These are phyloP conservation scores for Biston stratarius DNA, from an alignment of 2,888 invertebrate genomes.

Conservation along the genomic window DNA sequence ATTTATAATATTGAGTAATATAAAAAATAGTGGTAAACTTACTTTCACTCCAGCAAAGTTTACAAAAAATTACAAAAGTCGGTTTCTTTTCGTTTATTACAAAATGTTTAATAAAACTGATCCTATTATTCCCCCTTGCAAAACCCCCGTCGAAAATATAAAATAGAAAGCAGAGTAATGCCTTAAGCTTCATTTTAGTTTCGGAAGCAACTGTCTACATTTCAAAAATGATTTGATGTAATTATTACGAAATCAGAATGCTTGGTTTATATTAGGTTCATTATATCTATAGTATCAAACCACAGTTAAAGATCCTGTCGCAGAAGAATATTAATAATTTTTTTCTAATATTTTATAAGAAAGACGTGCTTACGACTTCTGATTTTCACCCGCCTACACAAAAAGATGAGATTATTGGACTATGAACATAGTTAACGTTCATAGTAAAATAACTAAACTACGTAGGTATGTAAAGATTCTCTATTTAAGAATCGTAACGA, in stretches of 20 bases:
- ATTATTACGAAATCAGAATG: conserved; percentile 9
- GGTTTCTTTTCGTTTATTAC: conserved; percentile 66
- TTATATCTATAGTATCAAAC: conserved; percentile 22
- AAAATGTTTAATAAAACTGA: conserved; percentile 60
- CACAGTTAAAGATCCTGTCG: conserved; percentile 16
- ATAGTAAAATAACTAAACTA: too few species aligned
- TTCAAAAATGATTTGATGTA: conserved; percentile 2
- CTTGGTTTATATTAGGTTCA: conserved; percentile 6
- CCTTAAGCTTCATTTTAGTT: conserved; percentile 28
- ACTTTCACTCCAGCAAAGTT: conserved; percentile 66
- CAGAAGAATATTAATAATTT: background rate
- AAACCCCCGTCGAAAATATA: conserved; percentile 32
- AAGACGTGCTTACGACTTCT: too few species aligned
- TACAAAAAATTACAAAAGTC: conserved; percentile 54
- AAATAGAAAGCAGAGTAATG: conserved; percentile 32
- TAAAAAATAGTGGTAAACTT: conserved; percentile 42
- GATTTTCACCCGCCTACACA: too few species aligned
- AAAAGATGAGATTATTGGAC: too few species aligned
- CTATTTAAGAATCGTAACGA: too few species aligned
- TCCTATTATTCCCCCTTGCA: conserved; percentile 45
- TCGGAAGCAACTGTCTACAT: conserved; percentile 11
- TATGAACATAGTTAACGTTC: too few species aligned
- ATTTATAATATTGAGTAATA: background rate
- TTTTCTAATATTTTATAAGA: too few species aligned
- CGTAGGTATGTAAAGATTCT: too few species aligned